Conservation (phyloP, 2,797 vertebrate genomes). For the Cichlasoma orientale region DNA sequence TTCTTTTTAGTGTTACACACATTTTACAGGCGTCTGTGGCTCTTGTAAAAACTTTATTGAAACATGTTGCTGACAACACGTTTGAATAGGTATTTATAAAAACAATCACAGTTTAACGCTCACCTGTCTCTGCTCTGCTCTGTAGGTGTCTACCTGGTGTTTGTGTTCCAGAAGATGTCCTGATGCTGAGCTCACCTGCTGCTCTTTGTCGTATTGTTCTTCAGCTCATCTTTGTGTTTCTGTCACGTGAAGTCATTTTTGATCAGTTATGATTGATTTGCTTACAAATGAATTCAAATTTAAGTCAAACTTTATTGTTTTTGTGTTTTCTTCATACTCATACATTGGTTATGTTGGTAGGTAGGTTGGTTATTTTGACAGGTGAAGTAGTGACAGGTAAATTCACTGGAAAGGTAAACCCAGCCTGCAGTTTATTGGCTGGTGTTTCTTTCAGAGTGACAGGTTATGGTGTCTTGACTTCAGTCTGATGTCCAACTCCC, state of each 20-base stretch:
- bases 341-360: background rate
- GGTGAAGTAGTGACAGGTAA: too few relatives aligned
- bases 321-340: background rate
- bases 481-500: background rate
- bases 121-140: background rate
- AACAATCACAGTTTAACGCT: background rate
- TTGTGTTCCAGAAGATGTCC: conserved; percentile 92
- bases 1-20: too few relatives aligned
- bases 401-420: too few relatives aligned
- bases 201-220: background rate
- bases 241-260: conserved; percentile 6
- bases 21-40: too few relatives aligned
- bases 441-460: background rate
- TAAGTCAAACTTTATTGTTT: background rate
- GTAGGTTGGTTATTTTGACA: background rate
- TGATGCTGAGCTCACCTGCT: conserved; percentile 31
- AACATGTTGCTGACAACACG: too few relatives aligned
- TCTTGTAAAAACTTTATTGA: too few relatives aligned
- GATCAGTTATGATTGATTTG: background rate
- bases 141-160: conserved; percentile 94
- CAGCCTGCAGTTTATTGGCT: background rate
- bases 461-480: background rate
- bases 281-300: conserved; percentile 16
- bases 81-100: background rate
- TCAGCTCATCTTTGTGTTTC: conserved; percentile 24